These are phyloP conservation scores for Myopa tessellatipennis DNA, from an alignment of 2,888 invertebrate genomes.

Conservation along the genomic window DNA sequence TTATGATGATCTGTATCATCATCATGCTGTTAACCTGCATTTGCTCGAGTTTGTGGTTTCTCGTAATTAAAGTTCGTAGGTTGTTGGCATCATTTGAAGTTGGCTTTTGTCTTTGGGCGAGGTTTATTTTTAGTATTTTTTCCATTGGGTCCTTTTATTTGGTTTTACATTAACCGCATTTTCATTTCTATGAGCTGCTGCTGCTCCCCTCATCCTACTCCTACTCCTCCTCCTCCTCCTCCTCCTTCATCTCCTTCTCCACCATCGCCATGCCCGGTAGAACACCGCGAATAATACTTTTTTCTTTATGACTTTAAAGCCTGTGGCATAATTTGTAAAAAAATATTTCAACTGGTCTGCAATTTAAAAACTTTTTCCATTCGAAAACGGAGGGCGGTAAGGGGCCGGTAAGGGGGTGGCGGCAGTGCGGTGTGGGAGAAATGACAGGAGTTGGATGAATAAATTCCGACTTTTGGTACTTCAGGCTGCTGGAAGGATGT, in stretches of 20 bases:
- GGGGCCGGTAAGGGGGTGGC: too few relatives aligned
- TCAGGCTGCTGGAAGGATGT: too few relatives aligned
- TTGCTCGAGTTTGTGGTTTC: background rate
- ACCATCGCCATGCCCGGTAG: background rate
- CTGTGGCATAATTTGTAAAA: slow-evolving; percentile 54
- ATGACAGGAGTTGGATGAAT: too few relatives aligned
- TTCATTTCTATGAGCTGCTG: background rate
- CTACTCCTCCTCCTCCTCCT: too few relatives aligned
- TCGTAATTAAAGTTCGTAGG: slow-evolving; percentile 2
- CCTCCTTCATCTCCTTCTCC: too few relatives aligned
- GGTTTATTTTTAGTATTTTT: background rate
- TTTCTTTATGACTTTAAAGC: slow-evolving; percentile 60
- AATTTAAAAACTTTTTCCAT: slow-evolving; percentile 41
- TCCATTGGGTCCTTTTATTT: slow-evolving; percentile 53
- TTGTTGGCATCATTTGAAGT: background rate
- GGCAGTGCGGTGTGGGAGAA: too few relatives aligned
- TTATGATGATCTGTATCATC: background rate
- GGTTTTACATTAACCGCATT: too few relatives aligned
- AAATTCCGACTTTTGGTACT: too few relatives aligned
- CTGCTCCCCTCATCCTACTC: too few relatives aligned
- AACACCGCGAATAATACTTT: background rate
- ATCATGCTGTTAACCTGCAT: background rate
- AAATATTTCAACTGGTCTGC: slow-evolving; percentile 40
- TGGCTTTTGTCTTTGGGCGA: slow-evolving; percentile 1
- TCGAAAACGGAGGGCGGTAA: too few relatives aligned